Conservation (phyloP, 2,797 vertebrate species). For the Urocyon cinereoargenteus region DNA sequence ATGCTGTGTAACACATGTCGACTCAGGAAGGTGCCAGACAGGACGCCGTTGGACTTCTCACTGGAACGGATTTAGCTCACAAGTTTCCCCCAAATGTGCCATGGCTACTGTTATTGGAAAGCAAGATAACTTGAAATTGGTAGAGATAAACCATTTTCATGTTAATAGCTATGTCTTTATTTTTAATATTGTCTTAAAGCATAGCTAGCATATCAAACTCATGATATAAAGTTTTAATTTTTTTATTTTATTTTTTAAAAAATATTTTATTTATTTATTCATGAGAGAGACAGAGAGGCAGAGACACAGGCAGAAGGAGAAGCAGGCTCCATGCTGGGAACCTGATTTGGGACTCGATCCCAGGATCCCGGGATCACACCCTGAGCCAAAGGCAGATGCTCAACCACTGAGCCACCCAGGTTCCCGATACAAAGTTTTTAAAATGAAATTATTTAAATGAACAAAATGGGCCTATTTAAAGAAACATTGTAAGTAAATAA, state of each 20-base stretch:
- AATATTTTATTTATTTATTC: no score
- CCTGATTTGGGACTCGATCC: no score
- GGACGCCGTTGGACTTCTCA: not conserved
- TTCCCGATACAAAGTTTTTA: not conserved
- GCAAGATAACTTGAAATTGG: not conserved
- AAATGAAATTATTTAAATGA: slow-evolving; percentile 65
- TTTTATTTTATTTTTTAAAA: no score
- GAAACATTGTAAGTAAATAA: not conserved
- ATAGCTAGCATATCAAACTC: not conserved
- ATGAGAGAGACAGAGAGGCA: no score
- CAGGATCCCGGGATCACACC: no score
- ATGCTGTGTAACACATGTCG: not conserved
- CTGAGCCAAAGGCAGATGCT: no score
- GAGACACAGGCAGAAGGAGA: no score
- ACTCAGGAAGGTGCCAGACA: not conserved
- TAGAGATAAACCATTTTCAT: not conserved
- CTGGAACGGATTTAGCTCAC: not conserved
- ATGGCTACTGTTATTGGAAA: not conserved
- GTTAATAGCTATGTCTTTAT: slow-evolving; percentile 40
- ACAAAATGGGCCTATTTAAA: slow-evolving; percentile 46
- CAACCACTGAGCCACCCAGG: no score
- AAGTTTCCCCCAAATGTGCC: not conserved
- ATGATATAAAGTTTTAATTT: not conserved
- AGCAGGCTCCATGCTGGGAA: no score
- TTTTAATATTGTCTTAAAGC: slow-evolving; percentile 59